Percentiles rank a stretch among this genome's conserved stretches.
Evolutionary conservation across 2,113 vertebrate species (phyloP).

Genomic region (Collichthys lucidus): DNA sequence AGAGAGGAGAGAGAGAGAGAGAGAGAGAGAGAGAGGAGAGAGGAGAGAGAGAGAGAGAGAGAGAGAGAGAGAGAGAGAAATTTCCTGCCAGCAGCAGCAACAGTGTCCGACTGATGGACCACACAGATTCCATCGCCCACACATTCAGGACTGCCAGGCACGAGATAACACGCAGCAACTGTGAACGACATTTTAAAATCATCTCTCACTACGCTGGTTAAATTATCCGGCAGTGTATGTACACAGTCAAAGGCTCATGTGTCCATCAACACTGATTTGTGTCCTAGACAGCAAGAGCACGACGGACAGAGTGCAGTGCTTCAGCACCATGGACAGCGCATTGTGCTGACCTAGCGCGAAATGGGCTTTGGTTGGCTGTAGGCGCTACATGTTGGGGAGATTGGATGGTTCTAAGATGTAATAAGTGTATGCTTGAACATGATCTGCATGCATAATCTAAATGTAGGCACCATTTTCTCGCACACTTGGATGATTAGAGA

Average conservation of each 20-base stretch:
- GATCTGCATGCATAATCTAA: slow-evolving; percentile 18
- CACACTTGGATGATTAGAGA: slow-evolving; percentile 4
- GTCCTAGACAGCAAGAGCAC: neutral
- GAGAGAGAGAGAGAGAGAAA: slow-evolving; percentile 34
- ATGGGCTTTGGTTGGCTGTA: neutral
- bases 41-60: neutral
- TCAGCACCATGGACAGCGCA: slow-evolving; percentile 60
- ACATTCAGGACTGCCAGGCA: slow-evolving; percentile 41
- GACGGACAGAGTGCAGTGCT: slow-evolving; percentile 16
- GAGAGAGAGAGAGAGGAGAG: slow-evolving; percentile 29
- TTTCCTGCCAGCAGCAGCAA: slow-evolving; percentile 66
- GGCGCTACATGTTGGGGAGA: slow-evolving; percentile 28
- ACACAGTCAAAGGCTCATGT: neutral
- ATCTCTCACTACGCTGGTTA: neutral
- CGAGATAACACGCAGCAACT: slow-evolving; percentile 24
- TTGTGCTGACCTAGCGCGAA: slow-evolving; percentile 57
- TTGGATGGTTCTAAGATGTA: slow-evolving; percentile 14
- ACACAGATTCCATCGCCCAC: slow-evolving; percentile 70
- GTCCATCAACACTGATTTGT: neutral
- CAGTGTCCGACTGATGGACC: slow-evolving; percentile 71
- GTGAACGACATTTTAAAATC: slow-evolving; percentile 2
- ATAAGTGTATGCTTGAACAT: slow-evolving; percentile 13
- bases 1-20: neutral
- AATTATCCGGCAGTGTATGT: neutral
- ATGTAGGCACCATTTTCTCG: neutral